Base-by-base conservation (phyloP, 1,140 invertebrate genomes). In the Scylla paramamosain region DNA sequence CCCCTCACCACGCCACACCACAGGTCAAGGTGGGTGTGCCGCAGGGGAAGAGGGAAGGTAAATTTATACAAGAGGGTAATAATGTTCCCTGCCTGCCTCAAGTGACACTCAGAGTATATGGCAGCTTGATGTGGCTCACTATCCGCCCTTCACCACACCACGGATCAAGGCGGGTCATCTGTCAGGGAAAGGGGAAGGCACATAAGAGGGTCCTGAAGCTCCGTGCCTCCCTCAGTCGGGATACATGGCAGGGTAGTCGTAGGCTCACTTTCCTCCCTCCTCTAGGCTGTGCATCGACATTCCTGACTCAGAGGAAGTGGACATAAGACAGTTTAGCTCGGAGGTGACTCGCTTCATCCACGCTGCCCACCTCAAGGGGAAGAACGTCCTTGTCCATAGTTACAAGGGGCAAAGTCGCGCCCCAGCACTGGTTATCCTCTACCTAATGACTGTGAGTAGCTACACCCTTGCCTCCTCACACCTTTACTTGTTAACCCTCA, bases 1-100 rank as follows among this genome's bases (percentile, higher is more conserved):
- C 83, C 94, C 8, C 84, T 94, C 16, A 59, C 90, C 48, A 96
- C 93, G 1, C 92, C 94, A 0, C 96, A 96, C 52, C 95, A 89
- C 28, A 92, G 96, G 46, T 84, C 92, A 8, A 95, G 94, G 94
- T 95, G 12, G 28, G 94, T 31, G 59, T 7, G 83, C 28, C 28
- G 83, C 28, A 32, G 12, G 83, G 31, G 83, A 82, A 39, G 1
- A 39, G 39, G 39, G 39, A 39, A 39, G 39, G 6, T 39, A 39
- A 39, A 39, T 39, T 39, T 39, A 39, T 6, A 39, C 39, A 39
- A 39, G 39, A 39, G 39, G 39, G 1, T 39, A 2, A 1, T 39
- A 39, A 39, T 39, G 39, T 6, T 6, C 39, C 6, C 39, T 39
- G 39, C 39, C 39, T 39, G 39, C 39, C 6, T 2, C 39, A 39